Percentiles rank a stretch among this genome's conserved stretches.
phyloP scores from a whole-genome alignment of 2,888 invertebrate genomes.

The Pristionchus fissidentatus region DNA sequence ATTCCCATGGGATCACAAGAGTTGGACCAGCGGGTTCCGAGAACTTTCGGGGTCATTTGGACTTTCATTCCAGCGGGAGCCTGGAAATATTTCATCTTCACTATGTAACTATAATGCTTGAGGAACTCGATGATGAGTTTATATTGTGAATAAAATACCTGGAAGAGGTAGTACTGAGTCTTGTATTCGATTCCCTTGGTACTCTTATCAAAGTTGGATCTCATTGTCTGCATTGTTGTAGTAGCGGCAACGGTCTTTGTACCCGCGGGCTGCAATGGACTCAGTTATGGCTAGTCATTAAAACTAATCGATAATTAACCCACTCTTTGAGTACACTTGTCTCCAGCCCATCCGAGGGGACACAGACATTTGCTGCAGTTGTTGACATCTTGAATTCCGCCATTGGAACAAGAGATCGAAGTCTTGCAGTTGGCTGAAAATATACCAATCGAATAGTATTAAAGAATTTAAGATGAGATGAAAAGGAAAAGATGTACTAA shows the following conservation, averaged over 20 bases:
- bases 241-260: neutral
- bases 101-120: too few species aligned
- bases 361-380: slow-evolving; percentile 21
- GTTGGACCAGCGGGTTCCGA: slow-evolving; percentile 13
- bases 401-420: slow-evolving; percentile 15
- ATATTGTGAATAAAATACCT: neutral
- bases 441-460: neutral
- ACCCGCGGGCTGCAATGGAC: neutral
- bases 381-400: slow-evolving; percentile 30
- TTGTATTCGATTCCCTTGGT: neutral
- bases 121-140: neutral
- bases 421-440: slow-evolving; percentile 31
- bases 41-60: slow-evolving; percentile 1
- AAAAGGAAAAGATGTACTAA: neutral
- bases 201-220: neutral
- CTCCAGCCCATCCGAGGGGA: slow-evolving; percentile 26
- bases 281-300: neutral
- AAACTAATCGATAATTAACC: neutral
- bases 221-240: neutral
- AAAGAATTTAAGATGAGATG: neutral
- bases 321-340: neutral
- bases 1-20: neutral
- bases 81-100: too few species aligned
- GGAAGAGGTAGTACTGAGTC: neutral
- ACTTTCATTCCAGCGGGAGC: slow-evolving; percentile 1